A percentile compares a stretch with the other conserved stretches of the same genome.
Conservation (phyloP, 2,797 vertebrate genomes). For the Ibycter americanus region DNA sequence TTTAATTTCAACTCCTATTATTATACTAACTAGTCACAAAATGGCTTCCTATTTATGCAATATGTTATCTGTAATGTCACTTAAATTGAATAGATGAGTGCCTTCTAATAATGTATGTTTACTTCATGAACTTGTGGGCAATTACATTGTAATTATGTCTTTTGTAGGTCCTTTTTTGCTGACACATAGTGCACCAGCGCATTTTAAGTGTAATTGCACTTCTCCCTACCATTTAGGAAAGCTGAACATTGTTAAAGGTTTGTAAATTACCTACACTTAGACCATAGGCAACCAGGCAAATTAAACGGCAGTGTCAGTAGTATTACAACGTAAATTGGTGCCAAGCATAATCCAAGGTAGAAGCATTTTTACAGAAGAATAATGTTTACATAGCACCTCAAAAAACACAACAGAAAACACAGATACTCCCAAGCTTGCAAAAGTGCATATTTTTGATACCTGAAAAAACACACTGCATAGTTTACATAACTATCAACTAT, state of each 20-base stretch:
- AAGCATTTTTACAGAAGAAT: constrained; percentile 63
- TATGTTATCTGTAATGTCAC: constrained; percentile 77
- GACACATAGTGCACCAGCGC: constrained; percentile 76
- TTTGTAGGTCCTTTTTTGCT: constrained; percentile 80
- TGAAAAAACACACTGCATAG: neutral
- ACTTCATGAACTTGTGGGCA: constrained; percentile 81
- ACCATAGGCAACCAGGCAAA: constrained; percentile 77
- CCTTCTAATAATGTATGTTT: constrained; percentile 83
- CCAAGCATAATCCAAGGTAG: constrained; percentile 64
- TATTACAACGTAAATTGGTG: constrained; percentile 73
- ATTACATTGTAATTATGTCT: constrained; percentile 84
- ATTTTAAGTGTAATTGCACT: constrained; percentile 81
- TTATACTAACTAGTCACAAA: constrained; percentile 78
- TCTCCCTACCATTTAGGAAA: constrained; percentile 79
- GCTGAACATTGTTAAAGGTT: constrained; percentile 79
- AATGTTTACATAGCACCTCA: constrained; percentile 31
- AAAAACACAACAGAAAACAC: neutral
- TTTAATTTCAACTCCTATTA: constrained; percentile 77
- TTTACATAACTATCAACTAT: neutral
- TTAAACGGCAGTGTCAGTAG: constrained; percentile 77
- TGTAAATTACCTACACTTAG: constrained; percentile 82
- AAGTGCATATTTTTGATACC: neutral
- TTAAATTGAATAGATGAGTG: constrained; percentile 80
- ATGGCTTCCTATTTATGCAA: constrained; percentile 78
- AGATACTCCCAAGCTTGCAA: neutral